Evolutionary conservation across 2,113 vertebrate species (phyloP), one percentile per base, ranked within the genome.

Genomic region (Progne subis): DNA sequence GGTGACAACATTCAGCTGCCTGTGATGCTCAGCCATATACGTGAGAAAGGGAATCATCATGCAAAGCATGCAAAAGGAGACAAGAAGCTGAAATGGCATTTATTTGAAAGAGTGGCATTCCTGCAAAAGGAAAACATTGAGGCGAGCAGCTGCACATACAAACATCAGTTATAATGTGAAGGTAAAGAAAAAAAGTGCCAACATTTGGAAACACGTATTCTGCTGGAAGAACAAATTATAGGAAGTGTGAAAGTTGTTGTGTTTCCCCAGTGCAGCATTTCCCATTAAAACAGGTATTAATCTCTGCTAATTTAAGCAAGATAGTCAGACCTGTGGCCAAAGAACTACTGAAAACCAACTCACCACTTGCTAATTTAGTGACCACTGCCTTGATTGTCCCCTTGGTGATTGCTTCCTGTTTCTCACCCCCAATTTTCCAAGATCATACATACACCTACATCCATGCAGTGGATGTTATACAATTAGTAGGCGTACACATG

Each of bases 211-310:
- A 94, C 59, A 97, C 50, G 28, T 94, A 96, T 98, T 97, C 97
- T 98, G 98, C 97, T 96, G 96, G 57, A 97, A 91, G 70, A 97
- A 98, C 88, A 84, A 96, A 96, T 98, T 95, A 96, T 18, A 97
- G 92, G 98, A 98, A 99, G 98, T 98, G 99, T 99, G 98, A 98
- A 98, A 99, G 98, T 98, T 98, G 98, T 98, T 98, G 93, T 94
- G 84, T 94, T 97, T 97, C 97, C 95, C 97, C 96, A 98, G 97
- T 92, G 97, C 82, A 94, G 90, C 72, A 95, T 98, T 97, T 97
- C 88, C 86, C 87, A 88, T 92, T 95, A 96, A 94, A 91, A 87
- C 82, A 71, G 23, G 15, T 95, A 97, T 97, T 97, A 96, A 96
- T 96, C 94, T 97, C 76, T 96, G 92, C 92, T 97, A 94, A 94